Evolutionary conservation across 2,797 vertebrate species (phyloP), one percentile per base, ranked within the genome.

Genomic region (Catamblyrhynchus diadema): DNA sequence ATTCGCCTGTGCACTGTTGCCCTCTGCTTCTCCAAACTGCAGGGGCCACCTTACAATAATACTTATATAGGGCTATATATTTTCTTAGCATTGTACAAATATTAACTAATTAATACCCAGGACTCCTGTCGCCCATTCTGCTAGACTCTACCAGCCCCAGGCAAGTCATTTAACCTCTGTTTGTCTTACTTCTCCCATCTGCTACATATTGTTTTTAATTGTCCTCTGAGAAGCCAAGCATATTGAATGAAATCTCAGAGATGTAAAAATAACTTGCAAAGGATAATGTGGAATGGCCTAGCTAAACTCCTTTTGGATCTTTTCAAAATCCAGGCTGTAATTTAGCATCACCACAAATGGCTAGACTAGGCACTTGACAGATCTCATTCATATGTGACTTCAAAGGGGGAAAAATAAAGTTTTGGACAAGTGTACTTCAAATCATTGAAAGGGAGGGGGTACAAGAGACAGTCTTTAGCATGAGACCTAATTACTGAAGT

Each of bases 21-120:
- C 96, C 96, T 97, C 95, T 97, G 95, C 95, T 95, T 96, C 90
- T 97, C 48, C 77, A 96, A 95, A 96, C 95, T 81, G 32, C 73
- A 94, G 95, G 80, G 95, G 89, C 94, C 94, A 88, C 95, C 95
- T 96, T 94, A 96, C 81, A 96, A 97, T 96, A 97, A 97, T 94
- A 96, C 94, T 96, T 94, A 73, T 90, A 91, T 81, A 51, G 82
- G 28, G 18, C 23, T 95, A 96, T 96, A 93, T 97, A 96, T 97
- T 97, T 97, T 96, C 83, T 87, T 96, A 97, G 87, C 77, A 91
- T 83, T 94, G 93, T 94, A 88, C 60, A 96, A 97, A 97, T 97
- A 96, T 95, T 96, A 97, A 96, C 95, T 96, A 94, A 97, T 96
- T 96, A 96, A 94, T 96, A 94, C 28, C 85, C 93, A 86, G 86